Evolutionary conservation across 2,888 invertebrate genomes (phyloP), one percentile per base, ranked within the genome.

Genomic region (Anoncus sp.): DNA sequence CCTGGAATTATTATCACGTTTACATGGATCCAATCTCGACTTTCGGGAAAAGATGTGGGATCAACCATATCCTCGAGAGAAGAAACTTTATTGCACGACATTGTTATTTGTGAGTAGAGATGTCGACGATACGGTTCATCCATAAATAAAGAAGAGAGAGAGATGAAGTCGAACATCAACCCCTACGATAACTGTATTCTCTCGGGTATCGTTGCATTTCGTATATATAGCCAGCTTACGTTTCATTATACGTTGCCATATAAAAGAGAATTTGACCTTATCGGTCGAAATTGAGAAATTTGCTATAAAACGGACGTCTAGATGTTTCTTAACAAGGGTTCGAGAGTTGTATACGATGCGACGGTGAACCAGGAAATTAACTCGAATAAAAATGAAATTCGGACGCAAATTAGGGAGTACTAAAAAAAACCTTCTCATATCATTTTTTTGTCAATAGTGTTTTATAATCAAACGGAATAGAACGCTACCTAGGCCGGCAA

Each of bases 151-250:
- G 27, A 67, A 75, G 57, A 51, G 67, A 80, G 45, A 59, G 75
- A 59, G 55, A 63, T 49, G 22, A 31, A 3, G 35, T 35, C 9
- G 10, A 12, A 9, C 31, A 47, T 14, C 45, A 70, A 51, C n/a
- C 49, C 65, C 45, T 31, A 9, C 60, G 20, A 47, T 65, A 18
- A 16, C 16, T 9, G 18, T 14, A 18, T 38, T 12, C 47, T 16
- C 24, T 53, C 45, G 55, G 10, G 12, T 14, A 20, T 55, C 35
- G 24, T 7, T 38, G 65, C 78, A 84, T 85, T 84, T 87, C 65
- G 81, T 67, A 82, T 85, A 85, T 81, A 76, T 75, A n/a, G n/a
- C 63, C 80, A 71, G 81, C 81, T 78, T 65, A 78, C 81, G 81
- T 85, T 85, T 85, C 83, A 84, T 85, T 84, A 16, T 59, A 80